Evolutionary conservation across 2,797 vertebrate species (phyloP).

Genomic region (Periophthalmus magnuspinnatus): DNA sequence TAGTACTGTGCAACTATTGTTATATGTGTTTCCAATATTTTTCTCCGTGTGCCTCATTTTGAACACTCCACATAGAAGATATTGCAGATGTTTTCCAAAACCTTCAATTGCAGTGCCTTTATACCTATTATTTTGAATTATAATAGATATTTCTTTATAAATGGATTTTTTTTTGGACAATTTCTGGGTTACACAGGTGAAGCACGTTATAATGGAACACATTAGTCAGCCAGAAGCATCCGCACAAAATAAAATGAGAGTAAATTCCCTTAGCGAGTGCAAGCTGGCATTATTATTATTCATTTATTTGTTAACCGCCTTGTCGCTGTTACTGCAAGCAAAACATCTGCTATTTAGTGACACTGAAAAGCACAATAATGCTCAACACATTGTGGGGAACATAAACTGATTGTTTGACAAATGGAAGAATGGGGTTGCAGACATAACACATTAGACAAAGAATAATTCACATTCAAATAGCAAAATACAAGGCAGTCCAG

Average conservation of each 20-base stretch:
- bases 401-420: constrained; percentile 47
- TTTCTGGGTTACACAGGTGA: constrained; percentile 5
- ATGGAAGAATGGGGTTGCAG: constrained; percentile 39
- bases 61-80: not conserved
- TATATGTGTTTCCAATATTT: too few relatives aligned
- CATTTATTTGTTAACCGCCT: constrained; percentile 54
- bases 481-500: constrained; percentile 32
- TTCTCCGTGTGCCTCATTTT: not conserved
- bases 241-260: constrained; percentile 5
- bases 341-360: constrained; percentile 55
- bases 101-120: not conserved
- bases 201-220: constrained; percentile 8
- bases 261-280: constrained; percentile 32
- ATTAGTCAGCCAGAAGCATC: constrained; percentile 2
- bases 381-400: constrained; percentile 57
- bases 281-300: constrained; percentile 56
- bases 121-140: not conserved
- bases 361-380: constrained; percentile 41
- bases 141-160: constrained; percentile 7
- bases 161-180: constrained; percentile 10
- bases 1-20: too few relatives aligned
- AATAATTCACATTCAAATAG: constrained; percentile 57
- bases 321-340: constrained; percentile 59
- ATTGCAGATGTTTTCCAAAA: not conserved
- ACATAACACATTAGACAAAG: constrained; percentile 68